Conservation (phyloP, 2,797 vertebrate species). For the Peromyscus aztecus region DNA sequence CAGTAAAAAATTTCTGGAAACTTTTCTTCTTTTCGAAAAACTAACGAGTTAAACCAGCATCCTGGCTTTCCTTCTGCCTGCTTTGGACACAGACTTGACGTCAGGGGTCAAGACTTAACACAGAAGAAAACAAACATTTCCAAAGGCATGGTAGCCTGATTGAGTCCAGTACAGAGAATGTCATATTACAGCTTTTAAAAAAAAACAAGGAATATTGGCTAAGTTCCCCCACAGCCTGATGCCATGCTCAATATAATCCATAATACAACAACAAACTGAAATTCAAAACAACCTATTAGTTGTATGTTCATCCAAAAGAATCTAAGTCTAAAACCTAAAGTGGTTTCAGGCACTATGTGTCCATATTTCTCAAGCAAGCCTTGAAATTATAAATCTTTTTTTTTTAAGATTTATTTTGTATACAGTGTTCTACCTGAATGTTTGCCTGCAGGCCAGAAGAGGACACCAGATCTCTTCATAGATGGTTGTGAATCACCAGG, state of each 20-base stretch:
- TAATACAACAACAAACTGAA: not conserved
- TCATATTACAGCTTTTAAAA: not conserved
- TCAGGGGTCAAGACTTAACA: not conserved
- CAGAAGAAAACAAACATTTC: not conserved
- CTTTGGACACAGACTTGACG: conserved; percentile 5
- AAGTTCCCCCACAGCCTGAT: not conserved
- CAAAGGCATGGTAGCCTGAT: not conserved
- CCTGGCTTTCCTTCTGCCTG: not conserved
- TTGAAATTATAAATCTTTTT: not conserved
- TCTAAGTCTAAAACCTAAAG: not conserved
- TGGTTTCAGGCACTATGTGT: not conserved
- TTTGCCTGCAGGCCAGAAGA: too few species aligned
- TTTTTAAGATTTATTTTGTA: too few species aligned
- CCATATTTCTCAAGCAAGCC: not conserved
- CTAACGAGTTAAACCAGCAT: not conserved
- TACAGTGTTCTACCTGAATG: too few species aligned
- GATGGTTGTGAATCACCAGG: too few species aligned
- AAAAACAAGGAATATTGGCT: not conserved
- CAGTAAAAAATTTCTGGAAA: not conserved
- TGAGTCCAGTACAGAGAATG: not conserved
- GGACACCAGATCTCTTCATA: too few species aligned
- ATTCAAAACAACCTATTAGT: not conserved
- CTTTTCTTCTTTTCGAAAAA: not conserved
- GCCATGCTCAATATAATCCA: conserved; percentile 4
- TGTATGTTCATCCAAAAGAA: not conserved